Percentiles rank a stretch among this genome's conserved stretches.
These are phyloP conservation scores for Rousettus madagascariensis DNA, from an alignment of 2,797 vertebrate species.

Conservation along the genomic window DNA sequence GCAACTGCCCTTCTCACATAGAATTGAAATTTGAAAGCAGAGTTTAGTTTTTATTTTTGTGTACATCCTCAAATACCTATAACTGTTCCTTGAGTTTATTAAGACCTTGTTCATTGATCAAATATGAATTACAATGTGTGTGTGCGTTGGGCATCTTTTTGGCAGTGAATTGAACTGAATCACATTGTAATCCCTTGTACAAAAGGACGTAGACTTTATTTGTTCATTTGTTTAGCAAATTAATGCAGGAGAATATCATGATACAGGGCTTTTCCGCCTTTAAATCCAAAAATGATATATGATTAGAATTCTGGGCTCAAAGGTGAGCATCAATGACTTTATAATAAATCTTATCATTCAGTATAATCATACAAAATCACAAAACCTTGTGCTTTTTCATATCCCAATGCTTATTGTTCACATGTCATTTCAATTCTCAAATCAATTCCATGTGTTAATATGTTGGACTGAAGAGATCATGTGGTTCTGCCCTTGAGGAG, in stretches of 20 bases:
- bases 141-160: neutral
- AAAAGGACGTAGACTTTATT: neutral
- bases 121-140: neutral
- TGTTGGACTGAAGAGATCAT: neutral
- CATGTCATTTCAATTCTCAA: conserved; percentile 33
- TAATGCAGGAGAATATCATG: neutral
- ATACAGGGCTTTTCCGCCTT: neutral
- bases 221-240: neutral
- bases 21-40: neutral
- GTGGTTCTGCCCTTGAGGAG: neutral
- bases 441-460: conserved; percentile 42
- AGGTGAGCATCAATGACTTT: neutral
- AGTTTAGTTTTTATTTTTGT: neutral
- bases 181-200: neutral
- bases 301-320: neutral
- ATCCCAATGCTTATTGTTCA: neutral
- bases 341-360: neutral
- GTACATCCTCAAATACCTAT: neutral
- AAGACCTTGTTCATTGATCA: neutral
- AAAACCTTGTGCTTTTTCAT: neutral
- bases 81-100: neutral
- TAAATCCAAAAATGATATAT: neutral
- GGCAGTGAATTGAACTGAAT: neutral
- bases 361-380: neutral
- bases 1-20: neutral